A percentile compares a stretch with the other conserved stretches of the same genome.
Evolutionary conservation across 2,113 vertebrate species (phyloP).

Genomic region (Charadrius vociferus): DNA sequence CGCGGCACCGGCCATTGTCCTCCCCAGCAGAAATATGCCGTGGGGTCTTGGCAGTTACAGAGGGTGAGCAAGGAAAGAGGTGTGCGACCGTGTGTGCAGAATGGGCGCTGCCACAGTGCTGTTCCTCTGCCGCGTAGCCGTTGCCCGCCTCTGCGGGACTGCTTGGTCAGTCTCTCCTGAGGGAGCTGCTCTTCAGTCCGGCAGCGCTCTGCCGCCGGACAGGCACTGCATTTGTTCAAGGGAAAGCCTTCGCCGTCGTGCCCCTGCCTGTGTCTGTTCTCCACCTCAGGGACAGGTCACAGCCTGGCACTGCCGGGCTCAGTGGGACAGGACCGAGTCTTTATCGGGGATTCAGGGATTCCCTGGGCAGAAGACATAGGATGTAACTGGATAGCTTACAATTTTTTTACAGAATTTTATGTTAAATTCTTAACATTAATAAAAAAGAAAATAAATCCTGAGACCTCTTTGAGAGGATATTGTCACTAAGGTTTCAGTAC

Average conservation of each 20-base stretch:
- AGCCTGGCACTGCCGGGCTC: neutral
- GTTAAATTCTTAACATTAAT: neutral
- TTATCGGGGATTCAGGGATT: neutral
- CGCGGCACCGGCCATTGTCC: neutral
- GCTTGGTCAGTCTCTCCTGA: too few relatives aligned
- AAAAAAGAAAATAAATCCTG: neutral
- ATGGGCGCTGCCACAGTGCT: neutral
- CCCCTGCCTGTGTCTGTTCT: neutral
- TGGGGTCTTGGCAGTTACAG: neutral
- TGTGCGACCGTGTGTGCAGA: neutral
- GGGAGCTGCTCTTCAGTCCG: neutral
- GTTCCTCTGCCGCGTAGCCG: neutral
- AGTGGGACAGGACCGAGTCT: neutral
- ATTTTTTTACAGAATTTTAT: too few relatives aligned
- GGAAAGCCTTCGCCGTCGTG: too few relatives aligned
- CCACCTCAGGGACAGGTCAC: neutral
- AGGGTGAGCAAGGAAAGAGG: too few relatives aligned
- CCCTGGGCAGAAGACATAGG: neutral
- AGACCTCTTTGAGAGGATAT: neutral
- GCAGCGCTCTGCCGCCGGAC: accelerated
- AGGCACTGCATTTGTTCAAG: accelerated
- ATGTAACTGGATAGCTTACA: neutral
- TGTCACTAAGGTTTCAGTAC: neutral
- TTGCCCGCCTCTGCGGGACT: neutral
- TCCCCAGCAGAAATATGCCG: neutral